Conservation (phyloP, 2,113 vertebrate species). For the Promerops cafer region DNA sequence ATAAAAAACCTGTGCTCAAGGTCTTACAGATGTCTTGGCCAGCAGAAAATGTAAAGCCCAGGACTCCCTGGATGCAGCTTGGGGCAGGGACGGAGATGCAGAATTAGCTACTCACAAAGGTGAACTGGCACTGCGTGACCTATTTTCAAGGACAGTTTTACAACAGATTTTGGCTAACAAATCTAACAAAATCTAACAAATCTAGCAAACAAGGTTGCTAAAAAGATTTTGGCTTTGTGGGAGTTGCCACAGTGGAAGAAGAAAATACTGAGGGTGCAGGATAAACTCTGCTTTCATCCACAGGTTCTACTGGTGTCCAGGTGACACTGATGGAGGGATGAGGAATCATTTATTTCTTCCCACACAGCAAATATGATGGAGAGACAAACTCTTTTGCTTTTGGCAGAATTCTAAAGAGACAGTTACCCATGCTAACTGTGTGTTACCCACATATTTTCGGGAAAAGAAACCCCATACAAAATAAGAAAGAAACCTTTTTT, state of each 20-base stretch:
- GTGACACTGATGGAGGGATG: neutral
- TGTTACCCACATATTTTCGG: neutral
- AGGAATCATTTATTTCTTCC: neutral
- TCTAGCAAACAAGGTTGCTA: neutral
- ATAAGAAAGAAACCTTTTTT: neutral
- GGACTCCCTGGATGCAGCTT: neutral
- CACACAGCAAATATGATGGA: neutral
- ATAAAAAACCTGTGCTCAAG: neutral
- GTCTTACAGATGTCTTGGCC: rapidly evolving
- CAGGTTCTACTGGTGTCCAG: neutral
- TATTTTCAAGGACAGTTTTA: neutral
- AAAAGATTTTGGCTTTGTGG: neutral
- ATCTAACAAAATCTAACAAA: neutral
- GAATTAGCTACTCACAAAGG: neutral
- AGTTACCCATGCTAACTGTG: neutral
- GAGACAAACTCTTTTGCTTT: neutral
- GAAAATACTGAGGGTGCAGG: neutral
- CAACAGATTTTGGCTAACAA: neutral
- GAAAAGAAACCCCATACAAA: neutral
- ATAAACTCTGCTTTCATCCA: neutral
- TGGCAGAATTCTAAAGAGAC: neutral
- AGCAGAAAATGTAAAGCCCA: neutral
- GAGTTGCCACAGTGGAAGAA: neutral
- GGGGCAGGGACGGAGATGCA: neutral
- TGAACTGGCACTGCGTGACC: neutral